Evolutionary conservation across 2,113 vertebrate species (phyloP), one percentile per base, ranked within the genome.

Genomic region (Polyodon spathula): DNA sequence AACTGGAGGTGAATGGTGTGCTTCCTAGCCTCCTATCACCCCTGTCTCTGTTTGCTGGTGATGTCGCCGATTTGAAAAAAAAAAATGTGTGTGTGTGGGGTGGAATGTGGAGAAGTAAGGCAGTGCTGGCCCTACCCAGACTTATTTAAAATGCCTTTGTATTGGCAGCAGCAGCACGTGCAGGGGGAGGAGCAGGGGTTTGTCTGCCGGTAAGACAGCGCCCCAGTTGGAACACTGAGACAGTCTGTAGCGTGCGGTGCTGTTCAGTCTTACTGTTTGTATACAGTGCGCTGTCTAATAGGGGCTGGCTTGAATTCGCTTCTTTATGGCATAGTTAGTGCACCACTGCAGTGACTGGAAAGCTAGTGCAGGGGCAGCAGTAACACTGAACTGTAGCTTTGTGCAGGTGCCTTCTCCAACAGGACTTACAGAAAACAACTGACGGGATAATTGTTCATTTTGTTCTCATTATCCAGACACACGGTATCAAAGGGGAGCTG

Each of bases 261-360:
- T 66, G 57, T 48, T 58, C 61, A 46, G 37, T 51, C 50, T 51
- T 55, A 51, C 27, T 68, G 64, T 65, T 65, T 69, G 62, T 61
- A 59, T 56, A 59, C 59, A 64, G 54, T 46, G 41, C 57, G 41
- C 51, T 2, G 17, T 65, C 57, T 69, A 69, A 73, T 69, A 69
- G 50, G 66, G 62, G 71, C 75, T 68, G 67, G 76, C 74, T 61
- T 73, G 46, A 62, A 37, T 41, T 15, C 42, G 46, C 58, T 70
- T 65, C 59, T 59, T 68, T 73, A 78, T 77, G 76, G 66, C 67
- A 52, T 46, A 8, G 44, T 14, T 62, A 57, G 66, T 60, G 63
- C 76, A 71, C 73, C 79, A 82, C 78, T 86, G 84, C 85, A 75
- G 81, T 79, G 78, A 72, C 67, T 78, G 59, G 68, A 56, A 66